These are phyloP conservation scores for Capitulum mitella DNA, from an alignment of 2,888 invertebrate species.

Conservation along the genomic window DNA sequence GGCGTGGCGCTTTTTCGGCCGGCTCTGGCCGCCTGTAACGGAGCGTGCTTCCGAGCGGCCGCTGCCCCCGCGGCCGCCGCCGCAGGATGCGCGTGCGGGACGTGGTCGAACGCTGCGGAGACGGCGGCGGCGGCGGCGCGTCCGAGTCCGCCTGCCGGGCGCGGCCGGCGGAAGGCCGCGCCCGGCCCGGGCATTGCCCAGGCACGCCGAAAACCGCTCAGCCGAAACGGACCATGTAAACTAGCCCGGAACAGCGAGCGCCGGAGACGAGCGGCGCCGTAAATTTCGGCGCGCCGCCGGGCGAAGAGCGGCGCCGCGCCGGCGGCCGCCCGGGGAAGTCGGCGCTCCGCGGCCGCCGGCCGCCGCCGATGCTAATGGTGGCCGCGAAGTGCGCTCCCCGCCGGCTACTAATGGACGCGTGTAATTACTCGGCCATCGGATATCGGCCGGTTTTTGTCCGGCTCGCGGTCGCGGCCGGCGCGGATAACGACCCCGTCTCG, in stretches of 20 bases:
- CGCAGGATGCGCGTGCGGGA: not conserved
- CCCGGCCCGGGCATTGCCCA: constrained; percentile 6
- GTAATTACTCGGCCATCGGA: not conserved
- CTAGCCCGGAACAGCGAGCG: not conserved
- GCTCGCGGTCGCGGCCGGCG: not conserved
- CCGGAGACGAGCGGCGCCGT: not conserved
- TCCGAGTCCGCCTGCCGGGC: not conserved
- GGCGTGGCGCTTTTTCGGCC: not conserved
- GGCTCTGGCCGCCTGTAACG: not conserved
- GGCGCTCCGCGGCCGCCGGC: not conserved
- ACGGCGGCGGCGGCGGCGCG: no score
- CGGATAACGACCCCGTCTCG: not conserved
- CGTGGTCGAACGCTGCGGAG: not conserved
- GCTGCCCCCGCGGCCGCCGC: not conserved
- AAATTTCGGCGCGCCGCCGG: not conserved
- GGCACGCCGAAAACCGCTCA: not conserved
- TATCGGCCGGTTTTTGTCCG: constrained; percentile 4
- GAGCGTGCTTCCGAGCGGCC: not conserved
- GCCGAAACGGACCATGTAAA: not conserved
- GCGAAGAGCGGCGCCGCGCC: not conserved
- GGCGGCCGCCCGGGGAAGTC: not conserved
- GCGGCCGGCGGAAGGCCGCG: no score
- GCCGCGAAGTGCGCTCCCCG: not conserved
- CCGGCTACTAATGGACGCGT: not conserved
- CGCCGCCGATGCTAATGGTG: not conserved